Conservation (phyloP, 2,113 vertebrate genomes). For the Amia ocellicauda region DNA sequence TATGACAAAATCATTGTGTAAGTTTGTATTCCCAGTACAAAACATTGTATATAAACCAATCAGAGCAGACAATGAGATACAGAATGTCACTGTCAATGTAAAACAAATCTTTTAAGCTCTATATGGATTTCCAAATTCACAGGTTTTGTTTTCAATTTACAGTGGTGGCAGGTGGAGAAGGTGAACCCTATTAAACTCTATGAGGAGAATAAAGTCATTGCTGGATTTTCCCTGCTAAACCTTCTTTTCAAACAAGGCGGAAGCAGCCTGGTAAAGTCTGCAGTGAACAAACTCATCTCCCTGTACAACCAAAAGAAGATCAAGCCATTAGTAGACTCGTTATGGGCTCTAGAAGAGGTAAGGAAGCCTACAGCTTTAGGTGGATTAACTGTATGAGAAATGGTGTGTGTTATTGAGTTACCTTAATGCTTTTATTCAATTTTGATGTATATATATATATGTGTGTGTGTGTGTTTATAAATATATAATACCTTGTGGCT, state of each 20-base stretch:
- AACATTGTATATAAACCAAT: too few relatives aligned
- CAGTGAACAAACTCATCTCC: slow-evolving; percentile 82
- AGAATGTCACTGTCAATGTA: too few relatives aligned
- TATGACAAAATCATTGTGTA: too few relatives aligned
- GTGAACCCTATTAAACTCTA: slow-evolving; percentile 98
- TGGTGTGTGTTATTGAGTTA: too few relatives aligned
- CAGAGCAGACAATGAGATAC: too few relatives aligned
- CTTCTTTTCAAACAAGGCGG: slow-evolving; percentile 93
- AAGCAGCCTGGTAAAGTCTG: slow-evolving; percentile 68
- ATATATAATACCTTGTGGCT: too few relatives aligned
- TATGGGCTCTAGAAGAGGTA: slow-evolving; percentile 98
- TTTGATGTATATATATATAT: too few relatives aligned
- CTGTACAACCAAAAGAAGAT: slow-evolving; percentile 89
- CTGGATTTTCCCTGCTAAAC: slow-evolving; percentile 92
- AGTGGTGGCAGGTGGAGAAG: slow-evolving; percentile 99
- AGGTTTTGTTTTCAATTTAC: slow-evolving; percentile 31
- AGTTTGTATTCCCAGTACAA: too few relatives aligned
- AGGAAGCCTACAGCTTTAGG: slow-evolving; percentile 36
- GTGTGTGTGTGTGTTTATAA: too few relatives aligned
- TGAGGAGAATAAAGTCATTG: slow-evolving; percentile 97
- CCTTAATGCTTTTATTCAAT: too few relatives aligned
- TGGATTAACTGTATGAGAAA: too few relatives aligned
- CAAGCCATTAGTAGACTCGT: slow-evolving; percentile 89
- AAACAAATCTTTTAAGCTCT: neutral
- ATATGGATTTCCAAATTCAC: neutral